These are phyloP conservation scores for Standfussiana lucernea DNA, from an alignment of 2,888 invertebrate genomes.

Conservation along the genomic window DNA sequence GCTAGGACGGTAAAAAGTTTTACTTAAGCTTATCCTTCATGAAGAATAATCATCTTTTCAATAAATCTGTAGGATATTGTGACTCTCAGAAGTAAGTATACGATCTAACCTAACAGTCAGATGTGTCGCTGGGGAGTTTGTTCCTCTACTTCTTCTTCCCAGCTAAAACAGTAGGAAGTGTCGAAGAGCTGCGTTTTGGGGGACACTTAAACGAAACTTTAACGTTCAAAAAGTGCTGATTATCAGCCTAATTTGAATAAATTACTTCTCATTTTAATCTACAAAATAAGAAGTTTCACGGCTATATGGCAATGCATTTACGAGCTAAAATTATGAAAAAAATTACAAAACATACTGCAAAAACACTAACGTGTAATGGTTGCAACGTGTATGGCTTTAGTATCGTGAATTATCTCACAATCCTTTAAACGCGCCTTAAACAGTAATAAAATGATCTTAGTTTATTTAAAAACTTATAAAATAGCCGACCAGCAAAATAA, in stretches of 20 bases:
- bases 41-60: conserved; percentile 17
- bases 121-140: no score
- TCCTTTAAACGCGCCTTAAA: not conserved
- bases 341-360: not conserved
- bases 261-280: no score
- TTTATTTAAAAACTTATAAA: not conserved
- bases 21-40: conserved; percentile 46
- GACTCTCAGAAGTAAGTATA: not conserved
- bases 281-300: not conserved
- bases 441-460: not conserved
- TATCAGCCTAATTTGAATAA: no score
- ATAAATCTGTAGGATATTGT: conserved; percentile 13
- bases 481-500: conserved; percentile 8
- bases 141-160: no score
- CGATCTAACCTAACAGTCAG: no score
- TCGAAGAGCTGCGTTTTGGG: no score
- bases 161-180: no score
- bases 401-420: not conserved
- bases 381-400: not conserved
- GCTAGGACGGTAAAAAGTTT: conserved; percentile 33
- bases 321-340: not conserved
- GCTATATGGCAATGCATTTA: not conserved
- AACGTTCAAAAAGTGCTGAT: no score
- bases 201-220: no score
- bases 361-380: not conserved